Evolutionary conservation across 2,113 vertebrate species (phyloP), one percentile per base, ranked within the genome.

Genomic region (Ceyx margarethae): DNA sequence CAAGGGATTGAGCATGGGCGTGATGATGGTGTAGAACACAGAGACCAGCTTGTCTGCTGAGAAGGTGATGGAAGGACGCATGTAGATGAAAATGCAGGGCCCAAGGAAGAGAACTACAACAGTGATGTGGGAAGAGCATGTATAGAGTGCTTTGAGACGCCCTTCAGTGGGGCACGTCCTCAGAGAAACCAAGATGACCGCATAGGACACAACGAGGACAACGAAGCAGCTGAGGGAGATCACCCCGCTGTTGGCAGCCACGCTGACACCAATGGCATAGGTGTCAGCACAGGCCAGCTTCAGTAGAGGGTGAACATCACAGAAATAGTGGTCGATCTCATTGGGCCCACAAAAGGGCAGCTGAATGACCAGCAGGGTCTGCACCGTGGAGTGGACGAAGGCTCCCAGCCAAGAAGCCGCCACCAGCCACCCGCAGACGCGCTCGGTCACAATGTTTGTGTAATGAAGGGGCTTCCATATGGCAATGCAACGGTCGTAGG

Each of bases 1-100:
- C 43, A 97, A 19, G 13, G 97, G 97, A 11, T 97, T 97, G 83
- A 97, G 56, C 95, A 97, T 93, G 4, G 96, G 97, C 1, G 95
- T 94, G 58, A 97, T 65, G 12, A 97, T 48, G 2, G 94, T 95
- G n/a, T 97, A 97, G 71, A 97, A 86, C 16, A 97, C 88, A 31
- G 97, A 96, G 2, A 94, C 75, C 7, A 64, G 73, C 81, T 97
- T 96, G 74, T 97, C 96, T 37, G 93, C 86, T 19, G 94, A 94
- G 56, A 97, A 97, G 6, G 91, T 97, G n/a, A 90, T 80, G 7
- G 78, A 89, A 33, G 96, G 96, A 1, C 91, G 86, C 74, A 96
- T 71, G 10, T 97, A 97, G 73, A 95, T 96, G 40, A 97, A 98
- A 35, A 94, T 92, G 37, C 94, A 73, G 0, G 89, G 96, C 12